phyloP scores from a whole-genome alignment of 2,113 vertebrate genomes.

The Cryptotis parvus region DNA sequence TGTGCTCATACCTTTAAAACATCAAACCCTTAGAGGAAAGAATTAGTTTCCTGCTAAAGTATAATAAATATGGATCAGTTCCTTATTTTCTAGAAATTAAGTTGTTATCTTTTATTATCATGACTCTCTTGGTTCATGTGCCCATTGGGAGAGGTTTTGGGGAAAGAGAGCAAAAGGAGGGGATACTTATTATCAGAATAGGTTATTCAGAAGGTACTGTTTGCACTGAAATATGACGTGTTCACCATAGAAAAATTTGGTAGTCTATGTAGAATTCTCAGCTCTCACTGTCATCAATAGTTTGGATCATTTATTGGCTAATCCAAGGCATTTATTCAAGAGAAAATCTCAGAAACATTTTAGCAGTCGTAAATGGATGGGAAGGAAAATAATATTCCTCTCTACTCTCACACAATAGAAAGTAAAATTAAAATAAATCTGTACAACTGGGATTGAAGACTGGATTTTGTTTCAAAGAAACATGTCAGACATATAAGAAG shows the following conservation, averaged over 20 bases:
- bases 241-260: neutral
- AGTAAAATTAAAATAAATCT: neutral
- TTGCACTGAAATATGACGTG: neutral
- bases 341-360: neutral
- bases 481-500: neutral
- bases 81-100: neutral
- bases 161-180: neutral
- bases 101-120: neutral
- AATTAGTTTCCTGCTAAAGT: neutral
- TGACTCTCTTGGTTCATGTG: neutral
- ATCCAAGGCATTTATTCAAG: neutral
- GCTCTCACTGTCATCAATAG: neutral
- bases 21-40: neutral
- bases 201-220: neutral
- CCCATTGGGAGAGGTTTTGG: neutral
- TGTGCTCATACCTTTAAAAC: neutral
- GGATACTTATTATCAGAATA: neutral
- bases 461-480: slow-evolving; percentile 13
- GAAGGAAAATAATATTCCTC: neutral
- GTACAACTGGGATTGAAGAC: neutral
- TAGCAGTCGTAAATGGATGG: neutral
- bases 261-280: neutral
- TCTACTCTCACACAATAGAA: neutral
- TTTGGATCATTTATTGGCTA: neutral
- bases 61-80: too few species aligned